These are phyloP conservation scores for Eumeta japonica DNA, from an alignment of 1,140 invertebrate species.

Conservation along the genomic window DNA sequence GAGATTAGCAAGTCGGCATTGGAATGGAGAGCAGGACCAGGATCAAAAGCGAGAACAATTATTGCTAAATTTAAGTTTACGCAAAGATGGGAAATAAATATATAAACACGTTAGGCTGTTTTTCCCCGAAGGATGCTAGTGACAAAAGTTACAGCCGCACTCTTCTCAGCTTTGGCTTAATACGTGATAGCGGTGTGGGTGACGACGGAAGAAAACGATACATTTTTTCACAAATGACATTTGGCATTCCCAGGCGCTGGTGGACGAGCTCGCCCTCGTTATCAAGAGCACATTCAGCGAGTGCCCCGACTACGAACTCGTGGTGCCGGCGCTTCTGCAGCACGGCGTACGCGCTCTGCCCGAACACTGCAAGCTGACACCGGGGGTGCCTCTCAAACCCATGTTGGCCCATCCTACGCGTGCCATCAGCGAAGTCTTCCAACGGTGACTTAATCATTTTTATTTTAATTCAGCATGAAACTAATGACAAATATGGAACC, in stretches of 20 bases:
- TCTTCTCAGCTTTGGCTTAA: too few relatives aligned
- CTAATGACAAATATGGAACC: too few relatives aligned
- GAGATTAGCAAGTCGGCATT: too few relatives aligned
- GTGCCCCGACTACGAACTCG: conserved; percentile 92
- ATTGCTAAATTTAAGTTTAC: too few relatives aligned
- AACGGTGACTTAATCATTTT: conserved; percentile 51
- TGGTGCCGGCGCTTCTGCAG: conserved; percentile 79
- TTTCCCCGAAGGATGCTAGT: too few relatives aligned
- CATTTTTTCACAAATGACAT: neutral
- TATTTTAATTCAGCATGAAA: conserved; percentile 4
- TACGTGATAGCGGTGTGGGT: conserved; percentile 1
- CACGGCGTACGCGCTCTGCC: conserved; percentile 80
- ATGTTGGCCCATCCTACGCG: conserved; percentile 99
- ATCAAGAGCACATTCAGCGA: conserved; percentile 96
- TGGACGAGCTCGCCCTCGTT: conserved; percentile 75
- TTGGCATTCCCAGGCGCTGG: conserved; percentile 50
- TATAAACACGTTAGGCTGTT: too few relatives aligned
- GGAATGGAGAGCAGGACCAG: too few relatives aligned
- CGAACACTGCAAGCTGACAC: conserved; percentile 82
- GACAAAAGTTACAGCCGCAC: too few relatives aligned
- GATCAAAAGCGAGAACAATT: too few relatives aligned
- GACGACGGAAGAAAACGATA: neutral
- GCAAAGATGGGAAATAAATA: too few relatives aligned
- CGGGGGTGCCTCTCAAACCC: conserved; percentile 94
- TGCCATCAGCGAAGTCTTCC: conserved; percentile 86